phyloP scores from a whole-genome alignment of 2,888 invertebrate genomes.

The Cheilosia soror region DNA sequence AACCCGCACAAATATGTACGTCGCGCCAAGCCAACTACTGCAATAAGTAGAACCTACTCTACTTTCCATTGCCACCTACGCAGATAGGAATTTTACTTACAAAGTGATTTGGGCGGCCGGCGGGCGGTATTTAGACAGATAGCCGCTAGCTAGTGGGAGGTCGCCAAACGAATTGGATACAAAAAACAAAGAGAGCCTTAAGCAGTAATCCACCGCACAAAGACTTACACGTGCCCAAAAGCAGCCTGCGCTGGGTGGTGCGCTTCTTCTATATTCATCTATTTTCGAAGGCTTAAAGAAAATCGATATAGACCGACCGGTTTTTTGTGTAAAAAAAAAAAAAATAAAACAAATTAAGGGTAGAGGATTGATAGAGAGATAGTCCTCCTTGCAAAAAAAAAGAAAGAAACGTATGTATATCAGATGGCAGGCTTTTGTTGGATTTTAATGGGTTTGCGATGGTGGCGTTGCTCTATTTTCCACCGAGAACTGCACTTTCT shows the following conservation, averaged over 20 bases:
- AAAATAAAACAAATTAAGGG: neutral
- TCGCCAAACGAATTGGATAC: slow-evolving; percentile 36
- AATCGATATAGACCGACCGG: slow-evolving; percentile 58
- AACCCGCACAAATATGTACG: neutral
- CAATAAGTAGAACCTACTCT: slow-evolving; percentile 5
- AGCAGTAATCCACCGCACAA: slow-evolving; percentile 55
- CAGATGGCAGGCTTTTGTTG: slow-evolving; percentile 55
- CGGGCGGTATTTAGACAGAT: neutral
- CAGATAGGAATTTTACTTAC: slow-evolving; percentile 10
- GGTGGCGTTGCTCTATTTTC: slow-evolving; percentile 29
- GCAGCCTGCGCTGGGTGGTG: slow-evolving; percentile 10
- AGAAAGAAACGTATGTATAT: neutral
- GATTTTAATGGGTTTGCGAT: slow-evolving; percentile 9
- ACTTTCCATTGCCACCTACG: neutral
- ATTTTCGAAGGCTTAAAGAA: slow-evolving; percentile 49
- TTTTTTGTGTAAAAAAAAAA: slow-evolving; percentile 27
- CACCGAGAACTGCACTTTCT: slow-evolving; percentile 21
- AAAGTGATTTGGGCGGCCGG: slow-evolving; percentile 8
- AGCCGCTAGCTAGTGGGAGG: slow-evolving; percentile 23
- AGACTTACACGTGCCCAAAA: slow-evolving; percentile 56
- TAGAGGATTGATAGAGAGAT: slow-evolving; percentile 9
- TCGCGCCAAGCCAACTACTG: neutral
- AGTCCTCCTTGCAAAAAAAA: neutral
- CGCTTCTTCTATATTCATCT: slow-evolving; percentile 20
- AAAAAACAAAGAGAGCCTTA: slow-evolving; percentile 21